Percentiles rank a stretch among this genome's conserved stretches.
Evolutionary conservation across 2,797 vertebrate species (phyloP).

Genomic region (Dendrocincla fuliginosa): DNA sequence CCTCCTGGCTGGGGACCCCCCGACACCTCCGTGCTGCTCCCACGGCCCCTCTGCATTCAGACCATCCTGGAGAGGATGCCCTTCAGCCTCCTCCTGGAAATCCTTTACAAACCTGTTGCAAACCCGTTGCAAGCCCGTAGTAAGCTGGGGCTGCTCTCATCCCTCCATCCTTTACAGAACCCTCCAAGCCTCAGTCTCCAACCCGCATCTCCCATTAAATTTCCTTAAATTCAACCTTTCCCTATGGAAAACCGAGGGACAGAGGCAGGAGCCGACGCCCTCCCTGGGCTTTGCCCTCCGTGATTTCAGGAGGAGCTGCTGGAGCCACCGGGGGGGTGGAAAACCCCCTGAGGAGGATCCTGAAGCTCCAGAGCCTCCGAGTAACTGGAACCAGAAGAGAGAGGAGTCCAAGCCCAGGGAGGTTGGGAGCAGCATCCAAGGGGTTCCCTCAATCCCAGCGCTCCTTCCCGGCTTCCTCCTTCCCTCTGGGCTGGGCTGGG

Average conservation of each 20-base stretch:
- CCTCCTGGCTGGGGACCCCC: neutral
- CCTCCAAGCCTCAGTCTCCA: rapidly evolving
- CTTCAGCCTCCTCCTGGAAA: neutral
- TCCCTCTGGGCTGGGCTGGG: neutral
- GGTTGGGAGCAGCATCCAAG: neutral
- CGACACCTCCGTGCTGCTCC: rapidly evolving
- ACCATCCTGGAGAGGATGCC: neutral
- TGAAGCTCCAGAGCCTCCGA: neutral
- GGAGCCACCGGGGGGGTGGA: neutral
- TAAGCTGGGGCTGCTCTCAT: neutral
- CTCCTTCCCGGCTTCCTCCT: rapidly evolving
- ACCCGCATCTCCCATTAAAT: neutral
- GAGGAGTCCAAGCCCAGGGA: neutral
- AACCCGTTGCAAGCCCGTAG: rapidly evolving
- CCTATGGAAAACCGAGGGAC: neutral
- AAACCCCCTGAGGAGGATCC: rapidly evolving
- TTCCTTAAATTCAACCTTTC: neutral
- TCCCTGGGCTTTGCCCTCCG: neutral
- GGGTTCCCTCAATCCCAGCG: neutral
- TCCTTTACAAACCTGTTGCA: neutral
- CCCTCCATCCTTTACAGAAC: neutral
- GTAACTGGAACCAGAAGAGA: neutral
- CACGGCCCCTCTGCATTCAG: neutral
- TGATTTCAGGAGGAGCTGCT: neutral
- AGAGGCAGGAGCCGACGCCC: neutral